Evolutionary conservation across 2,113 vertebrate genomes (phyloP).

Genomic region (Hyperopisus bebe): DNA sequence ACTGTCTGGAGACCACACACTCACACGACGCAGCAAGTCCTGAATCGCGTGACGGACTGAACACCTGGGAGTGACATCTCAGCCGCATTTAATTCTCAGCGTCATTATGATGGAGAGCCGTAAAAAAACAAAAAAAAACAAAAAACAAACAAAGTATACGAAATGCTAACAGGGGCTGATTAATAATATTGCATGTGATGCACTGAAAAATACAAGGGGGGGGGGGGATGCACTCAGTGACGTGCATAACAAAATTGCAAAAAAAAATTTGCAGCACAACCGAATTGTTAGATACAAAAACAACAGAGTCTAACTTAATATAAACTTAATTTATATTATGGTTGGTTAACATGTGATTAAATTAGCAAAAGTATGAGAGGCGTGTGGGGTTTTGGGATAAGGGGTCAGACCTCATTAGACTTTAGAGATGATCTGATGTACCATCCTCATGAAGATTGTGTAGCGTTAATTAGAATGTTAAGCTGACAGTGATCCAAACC

Average conservation of each 20-base stretch:
- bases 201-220: background rate
- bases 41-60: background rate
- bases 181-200: background rate
- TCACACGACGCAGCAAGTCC: background rate
- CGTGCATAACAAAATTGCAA: background rate
- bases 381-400: background rate
- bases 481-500: background rate
- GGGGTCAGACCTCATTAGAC: conserved; percentile 13
- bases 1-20: background rate
- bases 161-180: background rate
- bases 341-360: background rate
- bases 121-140: background rate
- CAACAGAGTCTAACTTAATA: background rate
- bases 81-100: background rate
- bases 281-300: background rate
- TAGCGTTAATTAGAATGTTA: background rate
- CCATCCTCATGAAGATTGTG: conserved; percentile 1
- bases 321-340: background rate
- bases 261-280: background rate
- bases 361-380: background rate
- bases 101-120: background rate
- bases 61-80: background rate
- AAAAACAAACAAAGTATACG: background rate
- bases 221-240: background rate
- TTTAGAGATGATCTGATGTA: background rate